Evolutionary conservation across 2,113 vertebrate genomes (phyloP), one percentile per base, ranked within the genome.

Genomic region (Etheostoma cragini): DNA sequence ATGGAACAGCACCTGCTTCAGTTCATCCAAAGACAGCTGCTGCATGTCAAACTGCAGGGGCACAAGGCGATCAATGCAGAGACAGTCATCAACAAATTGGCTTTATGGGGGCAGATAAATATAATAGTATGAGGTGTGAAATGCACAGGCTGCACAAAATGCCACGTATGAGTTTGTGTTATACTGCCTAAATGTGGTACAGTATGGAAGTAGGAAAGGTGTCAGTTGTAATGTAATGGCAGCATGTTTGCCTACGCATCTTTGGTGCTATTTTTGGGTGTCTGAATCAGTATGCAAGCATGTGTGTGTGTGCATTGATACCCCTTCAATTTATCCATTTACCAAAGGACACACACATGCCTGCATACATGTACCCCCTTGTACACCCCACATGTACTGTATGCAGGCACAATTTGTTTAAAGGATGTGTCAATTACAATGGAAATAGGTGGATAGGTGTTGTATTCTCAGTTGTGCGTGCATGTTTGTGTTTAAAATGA

Each of bases 1-100:
- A 0, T 99, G 97, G 92, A 99, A 99, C 76, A 99, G 96, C 88
- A 99, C 97, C 90, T 99, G 98, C 94, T 99, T 99, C 90, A 99
- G 92, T 94, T 99, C 98, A 68, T 99, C 98, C 95, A 99, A 94
- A 3, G 98, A 99, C 96, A 99, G 93, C 94, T 95, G 95, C 94
- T 95, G 94, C 94, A 95, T 95, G 92, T 95, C 94, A 90, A 95
- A 95, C 94, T 95, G 91, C 74, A 90, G 87, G 82, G 84, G 42
- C 62, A 83, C 78, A 89, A 26, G 16, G 60, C 38, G 17, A 89
- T 93, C 86, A 88, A 83, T 82, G 82, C 83, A 85, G 6, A 80
- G 26, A 72, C 62, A 79, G 78, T 78, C 85, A 83, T 60, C 58
- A 72, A 77, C 75, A 82, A 58, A 69, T 35, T 30, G 58, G 47